Conservation (phyloP, 2,113 vertebrate species). For the Triplophysa dalaica region DNA sequence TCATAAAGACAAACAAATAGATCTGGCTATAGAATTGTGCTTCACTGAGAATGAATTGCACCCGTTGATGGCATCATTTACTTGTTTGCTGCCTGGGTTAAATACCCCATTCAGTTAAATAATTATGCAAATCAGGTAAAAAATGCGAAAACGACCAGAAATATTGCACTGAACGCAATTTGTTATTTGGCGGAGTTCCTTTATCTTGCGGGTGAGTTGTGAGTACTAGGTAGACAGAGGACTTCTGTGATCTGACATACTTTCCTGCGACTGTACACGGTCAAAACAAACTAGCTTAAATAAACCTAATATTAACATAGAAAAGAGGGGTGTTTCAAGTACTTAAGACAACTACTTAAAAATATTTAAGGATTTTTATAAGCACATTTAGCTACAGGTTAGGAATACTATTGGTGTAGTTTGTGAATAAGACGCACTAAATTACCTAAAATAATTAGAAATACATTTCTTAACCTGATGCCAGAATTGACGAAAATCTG, state of each 20-base stretch:
- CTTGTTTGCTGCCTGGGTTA: no score
- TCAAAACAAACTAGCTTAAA: not conserved
- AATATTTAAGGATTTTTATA: not conserved
- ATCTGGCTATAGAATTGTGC: not conserved
- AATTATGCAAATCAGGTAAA: no score
- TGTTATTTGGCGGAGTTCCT: no score
- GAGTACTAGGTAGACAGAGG: no score
- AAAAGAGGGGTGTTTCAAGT: not conserved
- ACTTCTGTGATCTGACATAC: no score
- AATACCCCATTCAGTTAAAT: no score
- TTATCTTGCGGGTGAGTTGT: no score
- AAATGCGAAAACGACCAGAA: no score
- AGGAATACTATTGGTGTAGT: no score
- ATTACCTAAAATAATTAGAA: not conserved
- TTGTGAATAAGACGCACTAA: not conserved
- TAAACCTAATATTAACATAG: not conserved
- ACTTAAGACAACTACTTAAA: not conserved
- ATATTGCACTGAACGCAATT: no score
- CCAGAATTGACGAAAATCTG: not conserved
- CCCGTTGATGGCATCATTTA: no score
- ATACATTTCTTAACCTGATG: not conserved
- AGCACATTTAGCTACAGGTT: not conserved
- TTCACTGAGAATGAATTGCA: not conserved
- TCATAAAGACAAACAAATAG: constrained; percentile 63
- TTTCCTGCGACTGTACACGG: no score